Evolutionary conservation across 2,797 vertebrate genomes (phyloP).

Genomic region (Pogoniulus pusillus): DNA sequence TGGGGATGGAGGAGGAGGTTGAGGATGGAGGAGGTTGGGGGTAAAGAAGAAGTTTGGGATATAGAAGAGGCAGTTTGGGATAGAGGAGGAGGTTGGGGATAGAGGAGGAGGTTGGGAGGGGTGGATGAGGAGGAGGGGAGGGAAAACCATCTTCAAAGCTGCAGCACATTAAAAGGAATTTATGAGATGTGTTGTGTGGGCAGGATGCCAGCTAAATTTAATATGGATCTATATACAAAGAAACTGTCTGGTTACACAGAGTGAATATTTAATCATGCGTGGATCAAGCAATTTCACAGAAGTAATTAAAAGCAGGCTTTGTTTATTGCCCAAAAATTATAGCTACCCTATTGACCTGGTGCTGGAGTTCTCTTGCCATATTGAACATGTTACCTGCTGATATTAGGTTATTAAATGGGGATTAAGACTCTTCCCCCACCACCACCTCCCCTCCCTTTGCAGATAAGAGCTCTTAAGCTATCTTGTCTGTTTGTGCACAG

Average conservation of each 20-base stretch:
- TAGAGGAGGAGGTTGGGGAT: neutral
- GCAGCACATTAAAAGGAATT: constrained; percentile 75
- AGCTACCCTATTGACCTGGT: constrained; percentile 84
- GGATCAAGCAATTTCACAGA: constrained; percentile 87
- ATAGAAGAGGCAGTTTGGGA: too few species aligned
- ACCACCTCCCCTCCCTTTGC: neutral
- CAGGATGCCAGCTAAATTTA: constrained; percentile 81
- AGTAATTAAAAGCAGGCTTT: constrained; percentile 91
- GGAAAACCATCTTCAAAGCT: constrained; percentile 65
- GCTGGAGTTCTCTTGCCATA: constrained; percentile 78
- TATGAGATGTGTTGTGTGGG: constrained; percentile 83
- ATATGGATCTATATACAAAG: constrained; percentile 87
- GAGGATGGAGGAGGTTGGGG: neutral
- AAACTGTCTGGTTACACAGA: constrained; percentile 86
- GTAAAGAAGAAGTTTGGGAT: too few species aligned
- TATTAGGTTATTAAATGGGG: constrained; percentile 62
- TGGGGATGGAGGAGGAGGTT: neutral
- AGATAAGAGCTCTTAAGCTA: constrained; percentile 33
- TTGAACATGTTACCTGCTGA: constrained; percentile 82
- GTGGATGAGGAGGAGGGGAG: neutral
- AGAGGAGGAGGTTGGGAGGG: neutral
- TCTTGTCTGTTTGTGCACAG: neutral
- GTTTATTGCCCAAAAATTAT: constrained; percentile 77
- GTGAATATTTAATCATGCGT: constrained; percentile 92
- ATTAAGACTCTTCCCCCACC: neutral